phyloP scores from a whole-genome alignment of 2,113 vertebrate genomes.

The Pangasianodon hypophthalmus region DNA sequence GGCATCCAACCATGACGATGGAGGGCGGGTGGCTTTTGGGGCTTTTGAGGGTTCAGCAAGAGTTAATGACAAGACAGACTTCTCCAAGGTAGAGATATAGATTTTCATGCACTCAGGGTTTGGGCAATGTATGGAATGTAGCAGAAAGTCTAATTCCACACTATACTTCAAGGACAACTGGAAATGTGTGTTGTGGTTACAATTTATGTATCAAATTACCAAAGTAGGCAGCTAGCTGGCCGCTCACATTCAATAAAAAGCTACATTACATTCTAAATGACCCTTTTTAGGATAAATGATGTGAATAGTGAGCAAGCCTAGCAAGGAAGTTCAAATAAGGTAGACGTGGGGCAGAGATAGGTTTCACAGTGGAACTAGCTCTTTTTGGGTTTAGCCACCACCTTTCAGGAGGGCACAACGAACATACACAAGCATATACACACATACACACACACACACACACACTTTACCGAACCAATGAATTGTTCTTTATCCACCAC shows the following conservation, averaged over 20 bases:
- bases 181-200: not conserved
- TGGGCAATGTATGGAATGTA: not conserved
- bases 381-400: conserved; percentile 42
- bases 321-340: conserved; percentile 46
- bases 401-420: conserved; percentile 52
- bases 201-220: not conserved
- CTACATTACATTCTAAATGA: conserved; percentile 26
- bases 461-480: conserved; percentile 50
- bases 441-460: conserved; percentile 47
- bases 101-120: conserved; percentile 23
- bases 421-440: conserved; percentile 35
- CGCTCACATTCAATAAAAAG: not conserved
- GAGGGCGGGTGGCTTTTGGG: conserved; percentile 41
- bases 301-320: not conserved
- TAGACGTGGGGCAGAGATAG: not conserved
- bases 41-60: conserved; percentile 35
- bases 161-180: not conserved
- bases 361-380: conserved; percentile 15
- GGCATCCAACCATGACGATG: conserved; percentile 53
- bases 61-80: conserved; percentile 37
- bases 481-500: conserved; percentile 74
- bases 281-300: conserved; percentile 12
- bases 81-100: conserved; percentile 25
- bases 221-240: not conserved
- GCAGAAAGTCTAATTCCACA: not conserved